Percentiles rank a stretch among this genome's conserved stretches.
Evolutionary conservation across 2,888 invertebrate species (phyloP).

Genomic region (Acanthosepion lycidas): DNA sequence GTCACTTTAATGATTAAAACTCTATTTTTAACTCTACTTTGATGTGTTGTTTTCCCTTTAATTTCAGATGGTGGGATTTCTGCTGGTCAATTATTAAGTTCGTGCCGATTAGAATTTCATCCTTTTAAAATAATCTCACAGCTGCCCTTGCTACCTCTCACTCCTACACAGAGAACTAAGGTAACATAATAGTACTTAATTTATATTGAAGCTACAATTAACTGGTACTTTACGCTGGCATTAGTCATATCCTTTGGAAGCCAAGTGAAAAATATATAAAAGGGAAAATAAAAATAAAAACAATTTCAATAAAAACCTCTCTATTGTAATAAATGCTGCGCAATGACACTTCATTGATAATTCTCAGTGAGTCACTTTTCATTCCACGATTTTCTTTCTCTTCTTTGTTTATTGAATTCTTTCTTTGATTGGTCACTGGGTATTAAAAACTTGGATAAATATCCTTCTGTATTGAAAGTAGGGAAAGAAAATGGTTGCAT

Average conservation of each 20-base stretch:
- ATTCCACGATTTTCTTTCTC: not conserved
- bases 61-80: no score
- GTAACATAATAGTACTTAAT: slow-evolving; percentile 4
- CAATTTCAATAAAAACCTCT: not conserved
- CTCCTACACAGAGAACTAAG: not conserved
- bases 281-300: not conserved
- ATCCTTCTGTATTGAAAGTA: not conserved
- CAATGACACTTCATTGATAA: not conserved
- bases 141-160: no score
- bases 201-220: not conserved
- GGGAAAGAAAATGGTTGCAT: not conserved
- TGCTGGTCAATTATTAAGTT: no score
- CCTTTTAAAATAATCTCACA: no score
- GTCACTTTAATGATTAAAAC: no score
- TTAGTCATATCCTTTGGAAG: not conserved
- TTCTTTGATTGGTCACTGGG: not conserved
- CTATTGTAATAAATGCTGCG: slow-evolving; percentile 4
- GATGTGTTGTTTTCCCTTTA: no score
- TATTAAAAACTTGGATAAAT: slow-evolving; percentile 33
- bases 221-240: not conserved
- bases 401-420: not conserved
- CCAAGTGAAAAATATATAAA: not conserved
- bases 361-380: not conserved
- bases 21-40: no score
- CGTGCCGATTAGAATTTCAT: no score